Evolutionary conservation across 2,888 invertebrate species (phyloP).

Genomic region (Hedya salicella): DNA sequence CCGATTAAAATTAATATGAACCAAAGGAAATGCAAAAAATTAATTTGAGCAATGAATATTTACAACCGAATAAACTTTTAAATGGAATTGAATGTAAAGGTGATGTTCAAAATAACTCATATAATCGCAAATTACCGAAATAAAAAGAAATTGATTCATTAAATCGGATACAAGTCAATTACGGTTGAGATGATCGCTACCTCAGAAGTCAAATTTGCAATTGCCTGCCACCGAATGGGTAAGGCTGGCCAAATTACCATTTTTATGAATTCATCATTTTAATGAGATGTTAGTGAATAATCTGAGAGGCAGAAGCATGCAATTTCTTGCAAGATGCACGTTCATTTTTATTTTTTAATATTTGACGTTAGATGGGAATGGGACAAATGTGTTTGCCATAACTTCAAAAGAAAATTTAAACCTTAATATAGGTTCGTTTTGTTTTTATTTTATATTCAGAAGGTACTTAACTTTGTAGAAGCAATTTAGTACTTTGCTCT

Average conservation of each 20-base stretch:
- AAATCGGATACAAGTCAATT: slow-evolving; percentile 50
- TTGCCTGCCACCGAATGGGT: slow-evolving; percentile 53
- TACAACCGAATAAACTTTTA: slow-evolving; percentile 21
- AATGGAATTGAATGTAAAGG: slow-evolving; percentile 49
- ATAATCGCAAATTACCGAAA: slow-evolving; percentile 60
- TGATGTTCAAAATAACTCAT: slow-evolving; percentile 53
- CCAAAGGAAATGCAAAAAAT: background rate
- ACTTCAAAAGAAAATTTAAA: no score
- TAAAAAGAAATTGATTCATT: slow-evolving; percentile 56
- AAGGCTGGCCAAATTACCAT: slow-evolving; percentile 44
- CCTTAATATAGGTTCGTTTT: no score
- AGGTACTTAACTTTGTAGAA: no score
- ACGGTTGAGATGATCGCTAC: slow-evolving; percentile 55
- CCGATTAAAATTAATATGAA: background rate
- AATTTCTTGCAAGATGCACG: slow-evolving; percentile 2
- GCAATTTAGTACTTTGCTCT: no score
- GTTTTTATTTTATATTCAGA: no score
- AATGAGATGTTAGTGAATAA: slow-evolving; percentile 32
- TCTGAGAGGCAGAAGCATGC: slow-evolving; percentile 8
- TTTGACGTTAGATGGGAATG: background rate
- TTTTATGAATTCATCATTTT: slow-evolving; percentile 43
- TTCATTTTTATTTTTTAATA: background rate
- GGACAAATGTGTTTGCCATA: background rate
- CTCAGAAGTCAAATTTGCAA: slow-evolving; percentile 56
- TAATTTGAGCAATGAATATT: slow-evolving; percentile 2